Base-by-base conservation (phyloP, 2,888 invertebrate genomes). In the Tenthredo distinguenda region DNA sequence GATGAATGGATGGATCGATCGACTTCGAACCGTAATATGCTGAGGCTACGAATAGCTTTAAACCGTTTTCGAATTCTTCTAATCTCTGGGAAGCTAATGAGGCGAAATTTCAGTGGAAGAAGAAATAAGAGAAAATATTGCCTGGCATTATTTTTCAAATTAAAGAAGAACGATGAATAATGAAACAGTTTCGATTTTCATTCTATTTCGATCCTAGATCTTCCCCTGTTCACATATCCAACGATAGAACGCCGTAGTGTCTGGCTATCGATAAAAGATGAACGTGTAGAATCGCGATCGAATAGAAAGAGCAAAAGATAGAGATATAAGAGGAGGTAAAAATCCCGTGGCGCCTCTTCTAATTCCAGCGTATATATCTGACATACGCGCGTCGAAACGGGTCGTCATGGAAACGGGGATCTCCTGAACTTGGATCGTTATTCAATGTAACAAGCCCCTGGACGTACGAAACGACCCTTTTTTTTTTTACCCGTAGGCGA, bases 361-460 rank as follows among this genome's bases (percentile, higher is more conserved):
- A 40, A 81, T 81, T 81, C 81, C 58, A 37, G 0, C 55, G 10
- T 40, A 34, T n/a, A 81, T 83, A 83, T 83, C 50, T 83, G 43
- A 68, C 34, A 47, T 83, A 83, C 83, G 68, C 83, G 83, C 83
- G 47, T 68, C 68, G 68, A 65, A 68, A 68, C 83, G 18, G 9
- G 83, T 83, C 47, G 65, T 47, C 83, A 68, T 83, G 47, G 68
- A 40, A 58, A 83, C 83, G 15, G 68, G 68, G 65, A 83, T 83
- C 65, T 83, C 68, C 68, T 40, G 83, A 68, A 83, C 83, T 83
- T 58, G 83, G 83, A 83, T 83, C 83, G 83, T 83, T 83, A 83
- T 83, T 83, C 83, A 83, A 83, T 83, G 68, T 83, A 83, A 83
- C 83, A 83, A 68, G 68, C 47, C 68, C 15, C 83, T 31, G 65